Evolutionary conservation across 2,113 vertebrate species (phyloP), one percentile per base, ranked within the genome.

Genomic region (Myotis yumanensis): DNA sequence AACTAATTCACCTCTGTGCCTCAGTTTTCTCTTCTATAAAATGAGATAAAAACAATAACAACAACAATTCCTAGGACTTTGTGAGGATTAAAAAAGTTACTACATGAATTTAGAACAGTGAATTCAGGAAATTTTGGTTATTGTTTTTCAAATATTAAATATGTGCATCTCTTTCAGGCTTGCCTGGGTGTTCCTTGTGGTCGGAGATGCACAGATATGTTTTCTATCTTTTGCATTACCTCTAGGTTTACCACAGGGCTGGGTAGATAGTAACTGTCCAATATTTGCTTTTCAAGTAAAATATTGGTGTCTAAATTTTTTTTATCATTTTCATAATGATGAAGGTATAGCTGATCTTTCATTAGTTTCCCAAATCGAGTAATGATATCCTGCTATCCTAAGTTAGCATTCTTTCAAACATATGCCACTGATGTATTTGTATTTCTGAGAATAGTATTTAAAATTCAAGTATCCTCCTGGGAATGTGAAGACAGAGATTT

Each of bases 391-490:
- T 93, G 11, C 52, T 95, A 73, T 68, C 22, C 30, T 54, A 66
- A 46, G 54, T 83, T 88, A 57, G 30, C 25, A 69, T 54, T 80
- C 48, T 84, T 76, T 96, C n/a, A 71, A 66, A 79, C 23, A 83
- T 72, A 23, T 48, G 23, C 80, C 10, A 54, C 8, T 73, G 43
- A 62, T 69, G 4, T 66, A 59, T 59, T 79, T 87, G 10, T 75
- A 48, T 90, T 80, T 88, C 77, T 88, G 16, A 22, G 57, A 93
- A 80, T 75, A 73, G 5, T 68, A 87, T 87, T n/a, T 88, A 57
- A 80, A 90, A 77, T 90, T 80, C 32, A 88, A 17, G 32, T 40
- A 52, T 18, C 11, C 17, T 90, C 23, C n/a, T 69, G 20, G 40
- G 72, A 90, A 82, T 25, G 25, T 43, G 0, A 52, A 93, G 51